Evolutionary conservation across 2,113 vertebrate genomes (phyloP).

Genomic region (Myrmophylax atrothorax): DNA sequence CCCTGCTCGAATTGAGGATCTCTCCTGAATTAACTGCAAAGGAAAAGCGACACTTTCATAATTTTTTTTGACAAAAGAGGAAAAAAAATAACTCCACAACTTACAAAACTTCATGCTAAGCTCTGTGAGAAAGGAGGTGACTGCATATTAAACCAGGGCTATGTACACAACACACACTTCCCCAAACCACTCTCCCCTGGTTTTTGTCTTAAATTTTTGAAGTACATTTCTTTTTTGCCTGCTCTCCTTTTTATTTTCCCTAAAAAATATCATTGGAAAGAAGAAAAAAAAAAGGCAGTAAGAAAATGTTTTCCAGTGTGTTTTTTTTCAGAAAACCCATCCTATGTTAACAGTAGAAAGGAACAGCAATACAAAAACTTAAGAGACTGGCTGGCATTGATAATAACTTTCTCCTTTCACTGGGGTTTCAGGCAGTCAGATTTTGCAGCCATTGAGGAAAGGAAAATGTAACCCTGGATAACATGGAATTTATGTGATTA

Average conservation of each 20-base stretch:
- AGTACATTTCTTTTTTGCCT: background rate
- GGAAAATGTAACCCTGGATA: conserved; percentile 9
- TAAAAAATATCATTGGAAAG: background rate
- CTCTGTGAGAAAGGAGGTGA: conserved; percentile 45
- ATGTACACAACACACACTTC: background rate
- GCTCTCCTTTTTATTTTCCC: background rate
- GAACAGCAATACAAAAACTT: background rate
- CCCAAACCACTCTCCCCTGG: background rate
- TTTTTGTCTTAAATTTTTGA: background rate
- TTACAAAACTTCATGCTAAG: conserved; percentile 78
- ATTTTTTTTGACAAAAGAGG: conserved; percentile 82
- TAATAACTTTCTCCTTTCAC: background rate
- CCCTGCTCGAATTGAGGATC: conserved; percentile 87
- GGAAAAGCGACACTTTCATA: conserved; percentile 89
- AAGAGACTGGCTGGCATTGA: background rate
- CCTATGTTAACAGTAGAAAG: background rate
- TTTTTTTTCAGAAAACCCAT: background rate
- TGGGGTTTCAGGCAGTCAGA: background rate
- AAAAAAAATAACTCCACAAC: background rate
- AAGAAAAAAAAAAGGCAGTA: background rate
- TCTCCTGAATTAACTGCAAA: conserved; percentile 85
- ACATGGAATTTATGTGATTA: conserved; percentile 56
- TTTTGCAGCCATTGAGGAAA: conserved; percentile 21
- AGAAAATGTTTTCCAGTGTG: background rate
- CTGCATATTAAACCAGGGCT: conserved; percentile 32